Evolutionary conservation across 2,888 invertebrate genomes (phyloP).

Genomic region (Ennomos erosarius): DNA sequence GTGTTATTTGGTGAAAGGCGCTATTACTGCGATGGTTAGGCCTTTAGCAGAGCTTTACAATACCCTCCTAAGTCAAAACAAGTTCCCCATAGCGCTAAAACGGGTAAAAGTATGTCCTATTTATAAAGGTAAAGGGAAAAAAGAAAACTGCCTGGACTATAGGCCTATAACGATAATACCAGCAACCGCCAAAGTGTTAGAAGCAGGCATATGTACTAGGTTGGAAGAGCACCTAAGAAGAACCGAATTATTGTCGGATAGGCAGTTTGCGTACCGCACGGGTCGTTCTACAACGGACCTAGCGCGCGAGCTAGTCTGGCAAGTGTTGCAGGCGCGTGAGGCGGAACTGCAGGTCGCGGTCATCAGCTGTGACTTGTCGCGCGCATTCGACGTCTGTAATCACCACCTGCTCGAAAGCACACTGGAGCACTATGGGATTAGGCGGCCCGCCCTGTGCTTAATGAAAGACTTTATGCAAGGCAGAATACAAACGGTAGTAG

Average conservation of each 20-base stretch:
- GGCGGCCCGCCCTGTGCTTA: neutral
- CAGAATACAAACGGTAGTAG: neutral
- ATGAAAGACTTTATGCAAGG: neutral
- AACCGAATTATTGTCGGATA: neutral
- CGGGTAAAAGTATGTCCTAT: neutral
- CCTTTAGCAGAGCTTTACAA: neutral
- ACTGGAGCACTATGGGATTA: neutral
- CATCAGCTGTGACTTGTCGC: slow-evolving; percentile 3
- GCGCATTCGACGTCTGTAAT: slow-evolving; percentile 1
- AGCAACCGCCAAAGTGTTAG: neutral
- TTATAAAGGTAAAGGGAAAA: neutral
- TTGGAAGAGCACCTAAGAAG: neutral
- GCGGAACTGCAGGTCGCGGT: slow-evolving; percentile 2
- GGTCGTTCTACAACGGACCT: neutral
- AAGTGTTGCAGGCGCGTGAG: neutral
- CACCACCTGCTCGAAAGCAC: neutral
- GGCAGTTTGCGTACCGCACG: neutral
- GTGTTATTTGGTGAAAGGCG: neutral
- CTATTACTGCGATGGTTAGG: neutral
- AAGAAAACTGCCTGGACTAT: neutral
- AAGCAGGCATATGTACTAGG: neutral
- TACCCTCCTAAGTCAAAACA: neutral
- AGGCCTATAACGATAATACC: neutral
- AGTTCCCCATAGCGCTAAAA: neutral
- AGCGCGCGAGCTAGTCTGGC: neutral